These are phyloP conservation scores for Solenopsis fugax DNA, from an alignment of 1,140 invertebrate genomes.

Conservation along the genomic window DNA sequence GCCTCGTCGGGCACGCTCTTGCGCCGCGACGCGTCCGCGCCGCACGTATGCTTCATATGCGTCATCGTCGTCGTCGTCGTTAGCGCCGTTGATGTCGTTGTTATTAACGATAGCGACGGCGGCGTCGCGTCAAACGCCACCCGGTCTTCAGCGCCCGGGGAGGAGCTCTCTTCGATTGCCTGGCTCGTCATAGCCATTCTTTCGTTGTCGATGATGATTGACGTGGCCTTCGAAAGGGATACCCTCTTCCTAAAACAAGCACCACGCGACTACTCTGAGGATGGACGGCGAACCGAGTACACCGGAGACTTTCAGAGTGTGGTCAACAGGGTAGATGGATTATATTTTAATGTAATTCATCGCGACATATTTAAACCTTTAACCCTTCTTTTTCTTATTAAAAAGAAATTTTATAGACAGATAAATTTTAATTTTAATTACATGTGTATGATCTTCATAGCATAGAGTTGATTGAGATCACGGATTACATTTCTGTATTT, in stretches of 20 bases:
- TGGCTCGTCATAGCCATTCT: conserved; percentile 75
- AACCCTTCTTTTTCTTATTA: background rate
- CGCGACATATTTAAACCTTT: background rate
- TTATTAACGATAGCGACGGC: conserved; percentile 62
- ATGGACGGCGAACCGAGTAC: conserved; percentile 72
- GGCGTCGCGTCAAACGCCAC: background rate
- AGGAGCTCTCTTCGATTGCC: conserved; percentile 19
- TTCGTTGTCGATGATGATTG: conserved; percentile 78
- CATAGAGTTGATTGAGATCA: background rate
- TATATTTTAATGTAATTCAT: background rate
- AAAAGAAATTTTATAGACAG: background rate
- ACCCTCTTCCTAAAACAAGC: conserved; percentile 83
- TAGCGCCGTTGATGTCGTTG: conserved; percentile 17
- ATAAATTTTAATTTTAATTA: background rate
- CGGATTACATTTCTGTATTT: background rate
- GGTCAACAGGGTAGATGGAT: background rate
- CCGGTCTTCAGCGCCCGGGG: conserved; percentile 27
- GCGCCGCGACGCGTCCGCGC: conserved; percentile 40
- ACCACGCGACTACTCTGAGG: conserved; percentile 79
- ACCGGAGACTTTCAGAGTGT: conserved; percentile 7
- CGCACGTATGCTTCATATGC: conserved; percentile 39
- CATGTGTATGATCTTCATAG: background rate
- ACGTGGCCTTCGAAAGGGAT: conserved; percentile 80
- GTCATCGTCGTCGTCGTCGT: background rate
- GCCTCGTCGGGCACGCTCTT: conserved; percentile 47